These are phyloP conservation scores for Tautogolabrus adspersus DNA, from an alignment of 2,113 vertebrate species.

Conservation along the genomic window DNA sequence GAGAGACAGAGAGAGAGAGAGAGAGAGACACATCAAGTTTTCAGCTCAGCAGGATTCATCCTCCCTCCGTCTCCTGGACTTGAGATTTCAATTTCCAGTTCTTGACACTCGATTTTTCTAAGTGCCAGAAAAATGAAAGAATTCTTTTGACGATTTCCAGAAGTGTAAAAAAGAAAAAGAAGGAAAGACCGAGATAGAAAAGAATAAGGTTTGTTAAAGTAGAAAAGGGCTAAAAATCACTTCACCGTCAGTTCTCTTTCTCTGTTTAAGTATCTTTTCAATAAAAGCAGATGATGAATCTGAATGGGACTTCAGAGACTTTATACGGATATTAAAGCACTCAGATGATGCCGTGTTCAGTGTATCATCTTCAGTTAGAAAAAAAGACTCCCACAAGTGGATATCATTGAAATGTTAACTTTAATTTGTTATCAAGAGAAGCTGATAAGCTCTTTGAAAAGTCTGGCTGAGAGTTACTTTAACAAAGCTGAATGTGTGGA, in stretches of 20 bases:
- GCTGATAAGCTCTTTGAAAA: background rate
- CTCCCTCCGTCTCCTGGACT: slow-evolving; percentile 2
- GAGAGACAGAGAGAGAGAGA: too few species aligned
- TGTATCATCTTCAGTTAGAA: background rate
- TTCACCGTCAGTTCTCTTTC: background rate
- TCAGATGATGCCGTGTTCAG: background rate
- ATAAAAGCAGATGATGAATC: background rate
- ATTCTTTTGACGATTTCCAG: background rate
- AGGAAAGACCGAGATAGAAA: background rate
- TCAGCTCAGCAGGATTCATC: slow-evolving; percentile 15
- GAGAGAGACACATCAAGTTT: background rate
- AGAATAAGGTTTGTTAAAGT: background rate
- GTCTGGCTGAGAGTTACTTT: background rate
- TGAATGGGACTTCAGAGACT: slow-evolving; percentile 5
- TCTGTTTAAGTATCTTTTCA: slow-evolving; percentile 17
- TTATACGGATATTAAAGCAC: background rate
- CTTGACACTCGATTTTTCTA: background rate
- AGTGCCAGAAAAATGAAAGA: slow-evolving; percentile 20
- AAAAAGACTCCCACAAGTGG: background rate
- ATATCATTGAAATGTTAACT: slow-evolving; percentile 18
- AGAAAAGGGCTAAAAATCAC: background rate
- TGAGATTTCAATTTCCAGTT: slow-evolving; percentile 38
- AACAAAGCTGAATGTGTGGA: background rate
- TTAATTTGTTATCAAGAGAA: background rate
- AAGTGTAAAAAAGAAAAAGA: background rate